A percentile compares a stretch with the other conserved stretches of the same genome.
These are phyloP conservation scores for Ibidorhyncha struthersii DNA, from an alignment of 2,113 vertebrate genomes.

Conservation along the genomic window DNA sequence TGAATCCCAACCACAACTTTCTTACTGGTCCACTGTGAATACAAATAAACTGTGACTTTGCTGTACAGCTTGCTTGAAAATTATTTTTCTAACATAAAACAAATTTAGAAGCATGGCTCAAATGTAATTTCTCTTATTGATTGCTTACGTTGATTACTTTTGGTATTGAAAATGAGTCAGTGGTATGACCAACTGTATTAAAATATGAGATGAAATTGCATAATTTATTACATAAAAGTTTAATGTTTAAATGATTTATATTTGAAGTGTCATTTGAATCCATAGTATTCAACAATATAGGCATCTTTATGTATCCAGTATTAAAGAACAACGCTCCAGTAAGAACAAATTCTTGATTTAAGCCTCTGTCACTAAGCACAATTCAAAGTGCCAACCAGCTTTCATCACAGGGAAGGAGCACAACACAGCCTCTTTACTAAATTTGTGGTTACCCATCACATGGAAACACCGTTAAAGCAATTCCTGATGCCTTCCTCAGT, in stretches of 20 bases:
- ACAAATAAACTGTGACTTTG: background rate
- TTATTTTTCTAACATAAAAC: background rate
- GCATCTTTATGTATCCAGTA: background rate
- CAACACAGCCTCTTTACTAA: background rate
- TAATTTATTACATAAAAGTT: background rate
- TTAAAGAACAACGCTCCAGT: background rate
- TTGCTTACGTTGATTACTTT: background rate
- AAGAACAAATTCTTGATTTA: background rate
- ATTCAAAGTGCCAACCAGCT: background rate
- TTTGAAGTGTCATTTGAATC: background rate
- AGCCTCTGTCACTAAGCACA: background rate
- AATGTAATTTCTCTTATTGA: background rate
- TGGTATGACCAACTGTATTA: background rate
- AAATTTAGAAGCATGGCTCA: background rate
- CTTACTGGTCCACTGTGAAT: background rate
- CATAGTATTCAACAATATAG: background rate
- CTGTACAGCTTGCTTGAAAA: background rate
- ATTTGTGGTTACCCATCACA: background rate
- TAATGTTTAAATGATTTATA: background rate
- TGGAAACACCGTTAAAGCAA: background rate
- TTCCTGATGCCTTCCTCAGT: background rate
- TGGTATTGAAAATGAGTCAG: background rate
- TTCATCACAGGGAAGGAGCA: background rate
- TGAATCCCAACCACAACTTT: background rate
- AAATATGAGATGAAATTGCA: background rate